Conservation (phyloP, 2,888 invertebrate genomes). For the Drosophila differens region DNA sequence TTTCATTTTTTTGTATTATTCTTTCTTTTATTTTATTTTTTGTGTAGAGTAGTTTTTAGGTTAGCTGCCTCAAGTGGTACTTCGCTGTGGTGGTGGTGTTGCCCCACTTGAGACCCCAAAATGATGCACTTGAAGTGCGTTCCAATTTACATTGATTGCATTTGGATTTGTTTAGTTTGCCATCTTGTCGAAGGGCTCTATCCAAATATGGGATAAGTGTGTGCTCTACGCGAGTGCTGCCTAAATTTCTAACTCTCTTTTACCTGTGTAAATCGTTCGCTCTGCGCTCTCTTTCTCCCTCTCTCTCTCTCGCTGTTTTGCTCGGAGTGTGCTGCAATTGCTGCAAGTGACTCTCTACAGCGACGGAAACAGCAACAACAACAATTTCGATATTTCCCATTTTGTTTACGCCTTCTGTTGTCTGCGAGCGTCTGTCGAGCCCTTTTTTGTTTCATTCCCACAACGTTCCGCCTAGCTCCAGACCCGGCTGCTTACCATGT, state of each 20-base stretch:
- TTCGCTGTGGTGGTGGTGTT: constrained; percentile 14
- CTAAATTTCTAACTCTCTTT: constrained; percentile 20
- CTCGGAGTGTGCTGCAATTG: constrained; percentile 31
- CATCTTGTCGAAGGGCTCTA: constrained; percentile 15
- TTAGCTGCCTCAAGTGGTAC: constrained; percentile 38
- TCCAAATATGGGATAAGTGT: background rate
- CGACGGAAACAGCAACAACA: constrained; percentile 5
- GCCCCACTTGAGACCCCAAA: constrained; percentile 49
- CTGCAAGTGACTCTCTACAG: constrained; percentile 17
- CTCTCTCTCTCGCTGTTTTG: background rate
- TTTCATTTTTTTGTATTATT: background rate
- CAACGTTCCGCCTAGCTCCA: constrained; percentile 31
- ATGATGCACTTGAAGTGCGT: constrained; percentile 44
- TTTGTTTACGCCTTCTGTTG: constrained; percentile 63
- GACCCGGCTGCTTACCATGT: constrained; percentile 45
- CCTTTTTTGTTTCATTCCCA: constrained; percentile 59
- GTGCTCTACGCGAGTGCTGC: constrained; percentile 8
- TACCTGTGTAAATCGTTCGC: constrained; percentile 20
- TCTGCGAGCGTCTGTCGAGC: constrained; percentile 53
- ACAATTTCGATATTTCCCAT: constrained; percentile 51
- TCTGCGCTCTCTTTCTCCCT: background rate
- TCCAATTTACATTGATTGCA: constrained; percentile 56
- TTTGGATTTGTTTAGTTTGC: constrained; percentile 56
- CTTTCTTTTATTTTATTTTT: background rate
- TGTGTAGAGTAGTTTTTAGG: constrained; percentile 37